phyloP scores from a whole-genome alignment of 2,797 vertebrate species.

The Varecia variegata region DNA sequence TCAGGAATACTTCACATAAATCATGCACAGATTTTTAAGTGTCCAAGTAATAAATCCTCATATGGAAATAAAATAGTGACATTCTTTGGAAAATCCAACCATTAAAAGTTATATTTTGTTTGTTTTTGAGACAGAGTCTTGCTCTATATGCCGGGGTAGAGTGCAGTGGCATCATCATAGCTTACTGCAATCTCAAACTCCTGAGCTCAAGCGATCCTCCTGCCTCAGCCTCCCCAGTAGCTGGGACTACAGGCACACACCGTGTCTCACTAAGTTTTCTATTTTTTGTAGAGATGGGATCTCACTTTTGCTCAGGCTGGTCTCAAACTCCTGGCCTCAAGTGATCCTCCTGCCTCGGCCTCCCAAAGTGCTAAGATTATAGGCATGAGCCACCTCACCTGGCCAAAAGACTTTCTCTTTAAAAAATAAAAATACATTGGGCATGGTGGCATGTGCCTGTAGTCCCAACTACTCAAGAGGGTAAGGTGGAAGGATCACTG shows the following conservation, averaged over 20 bases:
- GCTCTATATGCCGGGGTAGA: neutral
- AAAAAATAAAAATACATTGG: conserved; percentile 15
- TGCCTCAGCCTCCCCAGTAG: too few species aligned
- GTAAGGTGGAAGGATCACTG: neutral
- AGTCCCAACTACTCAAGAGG: neutral
- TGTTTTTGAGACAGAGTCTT: neutral
- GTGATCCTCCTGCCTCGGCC: too few species aligned
- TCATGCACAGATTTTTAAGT: neutral
- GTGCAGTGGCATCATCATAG: neutral
- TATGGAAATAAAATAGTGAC: conserved; percentile 14
- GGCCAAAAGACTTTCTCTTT: neutral
- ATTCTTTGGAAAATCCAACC: neutral
- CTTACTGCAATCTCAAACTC: neutral
- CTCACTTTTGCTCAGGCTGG: too few species aligned
- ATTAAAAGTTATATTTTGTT: conserved; percentile 5
- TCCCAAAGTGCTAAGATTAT: too few species aligned
- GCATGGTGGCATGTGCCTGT: neutral
- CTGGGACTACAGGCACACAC: too few species aligned
- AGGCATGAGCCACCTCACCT: too few species aligned
- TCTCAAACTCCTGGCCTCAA: too few species aligned
- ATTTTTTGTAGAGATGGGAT: too few species aligned
- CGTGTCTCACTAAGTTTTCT: too few species aligned
- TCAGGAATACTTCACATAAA: neutral
- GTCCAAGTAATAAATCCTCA: neutral
- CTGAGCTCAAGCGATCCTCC: too few species aligned